Evolutionary conservation across 2,797 vertebrate species (phyloP).

Genomic region (Oryzias sinensis): DNA sequence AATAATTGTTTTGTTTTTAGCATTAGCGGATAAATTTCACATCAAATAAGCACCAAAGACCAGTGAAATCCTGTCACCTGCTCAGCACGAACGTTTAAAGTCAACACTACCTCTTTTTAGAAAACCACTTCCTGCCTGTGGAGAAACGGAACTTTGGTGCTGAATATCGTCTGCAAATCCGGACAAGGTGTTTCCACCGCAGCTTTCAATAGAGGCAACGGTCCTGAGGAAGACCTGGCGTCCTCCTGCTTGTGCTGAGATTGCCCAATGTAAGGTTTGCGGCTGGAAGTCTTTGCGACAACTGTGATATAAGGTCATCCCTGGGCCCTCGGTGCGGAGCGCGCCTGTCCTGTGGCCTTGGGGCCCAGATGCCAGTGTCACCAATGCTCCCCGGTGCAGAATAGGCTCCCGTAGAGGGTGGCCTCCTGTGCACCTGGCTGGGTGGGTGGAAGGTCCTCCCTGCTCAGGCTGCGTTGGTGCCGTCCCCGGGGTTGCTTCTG

Average conservation of each 20-base stretch:
- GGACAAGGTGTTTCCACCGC: conserved; percentile 51
- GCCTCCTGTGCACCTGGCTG: too few relatives aligned
- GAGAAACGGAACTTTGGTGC: conserved; percentile 11
- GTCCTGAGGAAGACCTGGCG: conserved; percentile 58
- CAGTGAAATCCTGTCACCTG: too few relatives aligned
- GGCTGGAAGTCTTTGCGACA: conserved; percentile 41
- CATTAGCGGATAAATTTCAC: not conserved
- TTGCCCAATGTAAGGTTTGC: conserved; percentile 52
- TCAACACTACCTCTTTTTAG: conserved; percentile 9
- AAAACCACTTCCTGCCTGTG: conserved; percentile 19
- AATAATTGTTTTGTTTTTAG: too few relatives aligned
- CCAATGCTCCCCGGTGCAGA: too few relatives aligned
- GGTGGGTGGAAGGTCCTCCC: too few relatives aligned
- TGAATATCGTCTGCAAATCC: conserved; percentile 35
- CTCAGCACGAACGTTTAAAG: too few relatives aligned
- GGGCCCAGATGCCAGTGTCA: not conserved
- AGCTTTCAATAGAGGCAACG: conserved; percentile 46
- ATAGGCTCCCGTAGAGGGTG: too few relatives aligned
- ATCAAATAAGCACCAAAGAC: too few relatives aligned
- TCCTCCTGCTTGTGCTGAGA: conserved; percentile 14
- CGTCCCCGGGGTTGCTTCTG: too few relatives aligned
- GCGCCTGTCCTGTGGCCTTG: not conserved
- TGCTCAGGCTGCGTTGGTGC: too few relatives aligned
- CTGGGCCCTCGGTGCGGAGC: conserved; percentile 24
- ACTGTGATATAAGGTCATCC: conserved; percentile 64